Evolutionary conservation across 2,113 vertebrate species (phyloP), one percentile per base, ranked within the genome.

Genomic region (Phaethon lepturus): DNA sequence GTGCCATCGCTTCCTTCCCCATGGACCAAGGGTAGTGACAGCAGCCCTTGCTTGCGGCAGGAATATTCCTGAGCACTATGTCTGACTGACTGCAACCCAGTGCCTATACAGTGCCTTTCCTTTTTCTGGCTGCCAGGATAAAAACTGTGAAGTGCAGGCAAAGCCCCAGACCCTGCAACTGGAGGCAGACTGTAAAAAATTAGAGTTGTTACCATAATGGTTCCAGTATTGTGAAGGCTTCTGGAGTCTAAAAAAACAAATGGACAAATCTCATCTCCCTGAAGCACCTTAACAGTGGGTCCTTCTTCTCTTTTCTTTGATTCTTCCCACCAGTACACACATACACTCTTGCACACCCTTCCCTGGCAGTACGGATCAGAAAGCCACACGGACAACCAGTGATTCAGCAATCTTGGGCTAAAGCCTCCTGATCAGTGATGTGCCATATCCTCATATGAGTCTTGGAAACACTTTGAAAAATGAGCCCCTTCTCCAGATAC

Each of bases 381-480:
- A 78, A 88, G n/a, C 28, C 62, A 59, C 31, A 9, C 0, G 6
- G 77, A 29, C 45, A 94, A 20, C 1, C 31, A 25, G 62, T 44
- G 73, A 69, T 55, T 74, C 67, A 91, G 84, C 64, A 89, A 20
- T 7, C n/a, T 2, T 45, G 66, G 49, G n/a, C 0, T 0, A 44
- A 53, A 86, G 17, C 10, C 58, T 80, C 47, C 40, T 35, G 14
- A 59, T 38, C 74, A 63, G 5, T 28, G 78, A 75, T 13, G 71
- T 44, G 92, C 33, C 52, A 63, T 10, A 0, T 42, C 31, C 64
- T 71, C 74, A n/a, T 5, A 24, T 0, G 2, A 76, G 17, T 28
- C 83, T 58, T 38, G 59, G 73, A 62, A 89, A 29, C 11, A 15
- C 71, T 94, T 96, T 86, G 92, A 94, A 71, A 79, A 96, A 91